Base-by-base conservation (phyloP, 2,888 invertebrate species). In the Leptothorax acervorum region DNA sequence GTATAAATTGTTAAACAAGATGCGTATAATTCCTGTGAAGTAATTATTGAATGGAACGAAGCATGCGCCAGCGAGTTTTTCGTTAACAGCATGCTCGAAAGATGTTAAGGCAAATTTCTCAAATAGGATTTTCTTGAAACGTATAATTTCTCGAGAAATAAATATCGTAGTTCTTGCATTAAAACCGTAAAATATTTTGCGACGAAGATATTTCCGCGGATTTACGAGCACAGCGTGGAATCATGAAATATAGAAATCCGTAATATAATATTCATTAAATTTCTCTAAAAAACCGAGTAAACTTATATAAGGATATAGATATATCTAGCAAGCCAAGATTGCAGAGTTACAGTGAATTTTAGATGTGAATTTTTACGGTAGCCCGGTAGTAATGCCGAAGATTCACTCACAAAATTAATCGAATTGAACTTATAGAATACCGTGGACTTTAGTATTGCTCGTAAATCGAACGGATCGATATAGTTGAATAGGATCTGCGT, bases 381-480 rank as follows among this genome's bases (percentile, higher is more conserved):
- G 23, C 4, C 18, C n/a, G 18, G 31, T 5, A 45, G 28, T 31
- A 11, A 11, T 4, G 35, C 35, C n/a, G 8, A 53, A 55, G n/a
- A 9, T 70, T 78, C 6, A 2, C 31, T 18, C 45, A 11, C n/a
- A 18, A 76, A 70, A 70, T 55, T 78, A 55, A 78, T 70, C 3
- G 28, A 55, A 31, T 28, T 42, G 12, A 35, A n/a, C 18, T 78
- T 57, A 71, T 48, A 5, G 48, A 73, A 60, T 70, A 45, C 0
- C n/a, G 23, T 15, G 45, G 11, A 60, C 57, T 79, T 48, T 23
- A 42, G 45, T 48, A 60, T 48, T 62, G 45, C n/a, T 60, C 28
- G 73, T 48, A 73, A 79, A 71, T 71, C 48, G 73, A 35, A 71
- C 3, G 23, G n/a, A 48, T 79, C 71, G 60, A 81, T 73, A 62